Evolutionary conservation across 1,140 invertebrate genomes (phyloP), one percentile per base, ranked within the genome.

Genomic region (Meteorus sp.): DNA sequence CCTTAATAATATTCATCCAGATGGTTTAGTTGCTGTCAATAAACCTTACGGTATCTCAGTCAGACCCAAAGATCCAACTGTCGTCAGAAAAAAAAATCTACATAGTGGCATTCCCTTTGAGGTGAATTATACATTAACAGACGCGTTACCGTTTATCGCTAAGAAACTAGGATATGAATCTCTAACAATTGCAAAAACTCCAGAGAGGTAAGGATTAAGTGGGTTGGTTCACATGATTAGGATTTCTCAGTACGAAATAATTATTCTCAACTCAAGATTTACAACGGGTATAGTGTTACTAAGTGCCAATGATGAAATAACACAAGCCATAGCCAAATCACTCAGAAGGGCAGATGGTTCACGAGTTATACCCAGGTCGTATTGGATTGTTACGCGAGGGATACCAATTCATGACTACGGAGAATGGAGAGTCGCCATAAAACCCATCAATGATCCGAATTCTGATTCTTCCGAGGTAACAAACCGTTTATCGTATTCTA

Each of bases 11-110:
- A 59, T 29, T 22, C 44, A n/a, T 37, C 11, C 29, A 81, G 78
- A 72, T 68, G 79, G 76, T 33, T 41, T 81, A 13, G 63, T 81
- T 35, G 76, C 57, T 7, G 31, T 80, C 39, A 81, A 81, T 59
- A 81, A 81, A 67, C 79, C 79, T 3, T 81, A 77, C 60, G 79
- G 79, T 23, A 74, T 81, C 56, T 22, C 69, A 9, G 6, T 43
- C 22, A 23, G 0, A 11, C n/a, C 35, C 19, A 22, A n/a, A 50
- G 0, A 0, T 25, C 6, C 54, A 8, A 11, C n/a, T 5, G 7
- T 1, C 4, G 15, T 2, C 0, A 44, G 17, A 23, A 19, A 37
- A 8, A 44, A 11, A 29, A 2, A 39, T 7, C 7, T 2, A 15
- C 35, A 33, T 4, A 66, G 59, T 11, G 56, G 56, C 8, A 53